These are phyloP conservation scores for Orchestes rusci DNA, from an alignment of 2,888 invertebrate species.

Conservation along the genomic window DNA sequence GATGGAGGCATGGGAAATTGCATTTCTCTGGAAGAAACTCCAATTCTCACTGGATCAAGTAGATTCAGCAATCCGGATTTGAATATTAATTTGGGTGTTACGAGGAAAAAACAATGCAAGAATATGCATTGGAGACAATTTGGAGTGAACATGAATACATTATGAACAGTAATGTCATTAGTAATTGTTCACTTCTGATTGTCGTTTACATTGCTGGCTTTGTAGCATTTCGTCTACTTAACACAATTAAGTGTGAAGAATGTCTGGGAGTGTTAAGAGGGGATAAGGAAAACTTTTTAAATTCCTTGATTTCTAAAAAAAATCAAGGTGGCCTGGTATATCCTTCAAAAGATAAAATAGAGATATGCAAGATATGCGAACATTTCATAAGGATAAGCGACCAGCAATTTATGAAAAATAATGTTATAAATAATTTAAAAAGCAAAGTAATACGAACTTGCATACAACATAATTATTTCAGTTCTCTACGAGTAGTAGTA, in stretches of 20 bases:
- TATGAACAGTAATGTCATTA: slow-evolving; percentile 10
- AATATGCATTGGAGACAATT: slow-evolving; percentile 7
- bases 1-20: slow-evolving; percentile 23
- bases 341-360: slow-evolving; percentile 8
- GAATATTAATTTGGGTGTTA: slow-evolving; percentile 2
- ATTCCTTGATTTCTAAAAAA: slow-evolving; percentile 14
- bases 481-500: background rate
- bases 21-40: slow-evolving; percentile 19
- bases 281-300: slow-evolving; percentile 9
- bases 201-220: slow-evolving; percentile 13
- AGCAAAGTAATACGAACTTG: background rate
- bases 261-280: slow-evolving; percentile 9
- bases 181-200: slow-evolving; percentile 10
- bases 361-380: slow-evolving; percentile 9
- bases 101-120: background rate
- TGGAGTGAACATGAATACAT: slow-evolving; percentile 12
- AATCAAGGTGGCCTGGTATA: slow-evolving; percentile 8
- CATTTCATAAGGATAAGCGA: slow-evolving; percentile 8
- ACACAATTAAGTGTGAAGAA: slow-evolving; percentile 5
- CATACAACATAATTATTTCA: background rate
- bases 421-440: background rate
- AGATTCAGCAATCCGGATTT: slow-evolving; percentile 1
- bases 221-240: slow-evolving; percentile 3
- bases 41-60: slow-evolving; percentile 17
- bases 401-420: background rate